Conservation (phyloP, 2,113 vertebrate species). For the Poeciliopsis turrubarensis region DNA sequence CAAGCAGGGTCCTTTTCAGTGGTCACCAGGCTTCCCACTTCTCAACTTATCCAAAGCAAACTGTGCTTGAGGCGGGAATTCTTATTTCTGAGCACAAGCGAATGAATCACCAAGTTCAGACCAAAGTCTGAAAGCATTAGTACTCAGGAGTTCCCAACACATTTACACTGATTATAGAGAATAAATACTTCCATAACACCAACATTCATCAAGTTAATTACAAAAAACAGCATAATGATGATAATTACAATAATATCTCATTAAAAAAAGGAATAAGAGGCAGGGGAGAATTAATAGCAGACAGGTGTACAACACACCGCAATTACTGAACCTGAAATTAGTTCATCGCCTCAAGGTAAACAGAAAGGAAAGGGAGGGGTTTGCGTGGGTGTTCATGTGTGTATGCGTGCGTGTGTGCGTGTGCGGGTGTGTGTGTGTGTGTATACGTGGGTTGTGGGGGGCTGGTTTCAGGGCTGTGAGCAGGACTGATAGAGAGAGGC, state of each 20-base stretch:
- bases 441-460: conserved; percentile 25
- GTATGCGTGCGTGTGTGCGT: conserved; percentile 19
- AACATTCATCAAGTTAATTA: conserved; percentile 83
- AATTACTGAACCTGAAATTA: conserved; percentile 99
- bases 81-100: conserved; percentile 75
- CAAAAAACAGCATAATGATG: conserved; percentile 82
- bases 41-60: conserved; percentile 82
- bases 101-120: conserved; percentile 28
- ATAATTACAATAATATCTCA: conserved; percentile 86
- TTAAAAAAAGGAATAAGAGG: conserved; percentile 86
- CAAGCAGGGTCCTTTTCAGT: conserved; percentile 84
- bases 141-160: conserved; percentile 43
- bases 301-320: conserved; percentile 98
- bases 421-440: conserved; percentile 14
- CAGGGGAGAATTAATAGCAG: conserved; percentile 90
- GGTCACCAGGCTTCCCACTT: conserved; percentile 82
- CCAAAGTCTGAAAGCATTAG: conserved; percentile 71
- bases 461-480: conserved; percentile 51
- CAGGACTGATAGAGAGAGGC: conserved; percentile 55
- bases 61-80: conserved; percentile 81
- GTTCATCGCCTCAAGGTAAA: conserved; percentile 93
- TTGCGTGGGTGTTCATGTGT: conserved; percentile 31
- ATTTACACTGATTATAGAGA: conserved; percentile 66
- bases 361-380: conserved; percentile 61
- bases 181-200: conserved; percentile 76